A percentile compares a stretch with the other conserved stretches of the same genome.
Evolutionary conservation across 2,113 vertebrate species (phyloP).

Genomic region (Corvus cornix): DNA sequence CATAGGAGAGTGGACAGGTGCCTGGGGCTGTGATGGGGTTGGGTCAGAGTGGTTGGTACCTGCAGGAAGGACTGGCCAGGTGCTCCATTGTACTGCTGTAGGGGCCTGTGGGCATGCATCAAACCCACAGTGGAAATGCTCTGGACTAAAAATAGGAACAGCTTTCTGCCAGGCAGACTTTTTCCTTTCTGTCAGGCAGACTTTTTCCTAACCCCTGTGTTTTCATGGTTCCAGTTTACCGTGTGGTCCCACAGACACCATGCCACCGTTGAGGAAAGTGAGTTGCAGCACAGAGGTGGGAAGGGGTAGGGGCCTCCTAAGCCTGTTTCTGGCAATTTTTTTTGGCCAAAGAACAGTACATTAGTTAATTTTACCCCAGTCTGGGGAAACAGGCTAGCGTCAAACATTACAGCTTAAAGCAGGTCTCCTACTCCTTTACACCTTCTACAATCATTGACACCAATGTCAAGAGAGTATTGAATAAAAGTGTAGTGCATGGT

Average conservation of each 20-base stretch:
- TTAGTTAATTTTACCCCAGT: background rate
- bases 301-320: background rate
- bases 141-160: background rate
- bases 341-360: background rate
- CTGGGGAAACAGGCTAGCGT: background rate
- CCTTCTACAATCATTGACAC: background rate
- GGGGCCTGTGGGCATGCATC: no score
- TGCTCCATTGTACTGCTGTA: background rate
- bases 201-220: background rate
- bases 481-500: background rate
- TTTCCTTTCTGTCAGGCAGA: background rate
- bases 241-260: background rate
- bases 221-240: background rate
- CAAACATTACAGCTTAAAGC: background rate
- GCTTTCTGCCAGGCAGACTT: background rate
- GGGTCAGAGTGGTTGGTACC: background rate
- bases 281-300: background rate
- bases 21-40: background rate
- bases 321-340: background rate
- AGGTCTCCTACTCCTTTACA: background rate
- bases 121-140: background rate
- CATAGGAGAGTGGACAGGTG: background rate
- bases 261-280: background rate
- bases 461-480: background rate
- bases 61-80: background rate